Conservation (phyloP, 2,797 vertebrate species). For the Ceryle rudis region DNA sequence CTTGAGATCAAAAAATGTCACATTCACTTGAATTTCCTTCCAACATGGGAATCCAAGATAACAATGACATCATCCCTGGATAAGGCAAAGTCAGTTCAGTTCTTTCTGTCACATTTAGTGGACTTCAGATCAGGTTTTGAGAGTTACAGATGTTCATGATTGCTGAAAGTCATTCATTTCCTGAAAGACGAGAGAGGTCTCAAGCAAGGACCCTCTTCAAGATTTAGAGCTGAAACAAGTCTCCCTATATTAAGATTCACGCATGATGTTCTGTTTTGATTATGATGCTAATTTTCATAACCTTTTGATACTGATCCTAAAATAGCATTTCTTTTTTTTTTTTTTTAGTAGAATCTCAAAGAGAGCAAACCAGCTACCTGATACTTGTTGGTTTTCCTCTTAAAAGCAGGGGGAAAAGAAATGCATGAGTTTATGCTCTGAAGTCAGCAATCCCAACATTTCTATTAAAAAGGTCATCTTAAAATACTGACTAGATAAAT, state of each 20-base stretch:
- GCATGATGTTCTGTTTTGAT: background rate
- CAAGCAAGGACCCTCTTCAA: background rate
- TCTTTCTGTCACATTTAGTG: background rate
- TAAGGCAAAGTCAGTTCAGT: background rate
- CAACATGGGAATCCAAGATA: background rate
- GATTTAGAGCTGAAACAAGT: background rate
- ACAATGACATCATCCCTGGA: background rate
- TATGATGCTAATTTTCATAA: background rate
- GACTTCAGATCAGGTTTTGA: background rate
- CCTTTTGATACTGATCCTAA: background rate
- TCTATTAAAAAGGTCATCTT: background rate
- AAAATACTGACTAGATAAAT: background rate
- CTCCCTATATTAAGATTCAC: background rate
- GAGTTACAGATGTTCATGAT: background rate
- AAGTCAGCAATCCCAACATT: background rate
- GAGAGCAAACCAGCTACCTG: background rate
- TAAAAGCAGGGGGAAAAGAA: background rate
- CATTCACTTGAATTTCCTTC: background rate
- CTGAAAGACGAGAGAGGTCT: background rate
- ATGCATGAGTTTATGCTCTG: background rate
- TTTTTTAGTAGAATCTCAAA: background rate
- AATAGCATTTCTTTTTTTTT: background rate
- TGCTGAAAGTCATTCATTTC: background rate
- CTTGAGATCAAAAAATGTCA: background rate
- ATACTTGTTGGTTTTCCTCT: background rate